Evolutionary conservation across 2,888 invertebrate genomes (phyloP), one percentile per base, ranked within the genome.

Genomic region (Aphidius colemani): DNA sequence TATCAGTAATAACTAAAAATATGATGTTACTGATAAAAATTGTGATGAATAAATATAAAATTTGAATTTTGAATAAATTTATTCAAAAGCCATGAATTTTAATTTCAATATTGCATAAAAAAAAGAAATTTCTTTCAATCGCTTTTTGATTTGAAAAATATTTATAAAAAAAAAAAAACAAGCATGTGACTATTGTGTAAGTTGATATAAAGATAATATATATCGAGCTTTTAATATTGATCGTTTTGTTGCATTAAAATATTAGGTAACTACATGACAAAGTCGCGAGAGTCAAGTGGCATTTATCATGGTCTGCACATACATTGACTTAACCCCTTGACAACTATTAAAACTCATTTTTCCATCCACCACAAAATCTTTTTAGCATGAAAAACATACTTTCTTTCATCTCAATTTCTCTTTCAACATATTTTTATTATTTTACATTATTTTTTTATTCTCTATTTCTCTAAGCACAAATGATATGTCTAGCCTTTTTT

Each of bases 321-420:
- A 61, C 63, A 60, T 61, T 59, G 50, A 55, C 53, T 63, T 41
- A 63, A 69, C 70, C 71, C 71, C 69, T 48, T 44, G 59, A 30
- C 68, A 64, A 70, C 69, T 73, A 72, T 75, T 75, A 71, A 74
- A 74, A 75, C 73, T 70, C 70, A 72, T 72, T 74, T 72, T 72
- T 70, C 68, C 65, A 67, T 53, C 66, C 71, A 67, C 67, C 56
- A 13, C 62, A 62, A 59, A 30, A 62, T 66, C 63, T 66, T 67
- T 70, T 61, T 30, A 30, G 64, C 63, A 60, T 66, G 66, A 63
- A 64, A 2, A 30, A 43, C 40, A 58, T 48, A 59, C 43, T 11
- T 43, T 53, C 53, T 55, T 58, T 44, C 48, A 61, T 50, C 64
- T 63, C 59, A 30, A 62, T 66, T 66, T 66, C 67, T 70, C 63